These are phyloP conservation scores for Brachionus calyciflorus DNA, from an alignment of 1,140 invertebrate species.

Conservation along the genomic window DNA sequence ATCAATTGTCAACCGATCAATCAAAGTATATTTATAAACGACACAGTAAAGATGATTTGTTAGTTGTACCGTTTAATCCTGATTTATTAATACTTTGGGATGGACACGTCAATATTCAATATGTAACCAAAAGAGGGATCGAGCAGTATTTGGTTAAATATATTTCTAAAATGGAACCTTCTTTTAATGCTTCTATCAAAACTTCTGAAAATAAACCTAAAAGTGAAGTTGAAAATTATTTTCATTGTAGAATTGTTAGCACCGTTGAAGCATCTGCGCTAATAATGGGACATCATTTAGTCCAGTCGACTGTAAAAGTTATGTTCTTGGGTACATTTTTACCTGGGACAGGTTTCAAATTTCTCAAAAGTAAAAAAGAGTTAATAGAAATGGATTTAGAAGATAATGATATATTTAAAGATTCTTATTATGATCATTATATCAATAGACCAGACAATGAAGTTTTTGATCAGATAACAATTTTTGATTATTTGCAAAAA, in stretches of 20 bases:
- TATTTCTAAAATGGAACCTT: neutral
- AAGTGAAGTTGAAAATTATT: slow-evolving; percentile 1
- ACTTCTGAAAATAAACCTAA: no score
- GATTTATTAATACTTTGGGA: neutral
- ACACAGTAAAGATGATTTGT: neutral
- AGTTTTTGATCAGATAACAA: neutral
- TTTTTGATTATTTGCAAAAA: neutral
- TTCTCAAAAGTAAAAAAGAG: neutral
- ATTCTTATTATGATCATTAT: neutral
- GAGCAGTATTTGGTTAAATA: neutral
- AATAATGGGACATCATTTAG: no score
- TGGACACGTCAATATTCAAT: neutral
- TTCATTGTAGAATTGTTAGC: no score
- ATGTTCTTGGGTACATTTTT: neutral
- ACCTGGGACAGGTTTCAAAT: neutral
- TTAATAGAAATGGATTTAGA: neutral
- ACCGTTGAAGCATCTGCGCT: no score
- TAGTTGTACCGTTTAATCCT: neutral
- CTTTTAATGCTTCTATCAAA: no score
- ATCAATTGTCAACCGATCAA: neutral
- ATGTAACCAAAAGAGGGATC: neutral
- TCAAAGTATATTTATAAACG: neutral
- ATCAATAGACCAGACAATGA: neutral
- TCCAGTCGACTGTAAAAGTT: neutral
- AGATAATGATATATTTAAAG: neutral